A percentile compares a stretch with the other conserved stretches of the same genome.
These are phyloP conservation scores for Leucosticte australis DNA, from an alignment of 2,113 vertebrate genomes.

Conservation along the genomic window DNA sequence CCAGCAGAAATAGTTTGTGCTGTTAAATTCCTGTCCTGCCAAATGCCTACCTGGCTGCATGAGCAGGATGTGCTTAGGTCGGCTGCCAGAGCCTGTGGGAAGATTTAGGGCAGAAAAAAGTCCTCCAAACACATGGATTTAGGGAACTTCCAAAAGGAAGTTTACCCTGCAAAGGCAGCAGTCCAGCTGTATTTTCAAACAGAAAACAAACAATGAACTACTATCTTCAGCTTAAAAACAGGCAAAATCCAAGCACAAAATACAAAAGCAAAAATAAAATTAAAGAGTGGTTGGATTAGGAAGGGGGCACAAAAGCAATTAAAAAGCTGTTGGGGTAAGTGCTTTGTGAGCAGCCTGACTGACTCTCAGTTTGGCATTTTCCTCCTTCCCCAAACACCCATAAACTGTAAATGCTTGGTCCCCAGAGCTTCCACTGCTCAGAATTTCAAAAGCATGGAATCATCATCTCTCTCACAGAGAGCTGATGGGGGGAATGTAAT, in stretches of 20 bases:
- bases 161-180: background rate
- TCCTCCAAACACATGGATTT: background rate
- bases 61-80: background rate
- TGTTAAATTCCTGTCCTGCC: background rate
- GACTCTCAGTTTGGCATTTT: background rate
- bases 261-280: background rate
- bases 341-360: background rate
- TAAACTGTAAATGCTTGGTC: background rate
- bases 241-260: background rate
- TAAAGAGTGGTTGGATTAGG: background rate
- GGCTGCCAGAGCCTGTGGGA: background rate
- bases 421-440: background rate
- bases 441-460: background rate
- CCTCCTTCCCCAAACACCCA: background rate
- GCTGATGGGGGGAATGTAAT: background rate
- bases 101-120: background rate
- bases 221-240: background rate
- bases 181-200: background rate
- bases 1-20: background rate
- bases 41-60: background rate
- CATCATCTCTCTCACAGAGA: background rate
- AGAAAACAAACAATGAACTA: background rate
- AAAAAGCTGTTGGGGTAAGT: background rate
- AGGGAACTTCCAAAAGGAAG: background rate
- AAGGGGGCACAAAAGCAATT: background rate